Conservation (phyloP, 2,888 invertebrate species). For the Idaea biselata region DNA sequence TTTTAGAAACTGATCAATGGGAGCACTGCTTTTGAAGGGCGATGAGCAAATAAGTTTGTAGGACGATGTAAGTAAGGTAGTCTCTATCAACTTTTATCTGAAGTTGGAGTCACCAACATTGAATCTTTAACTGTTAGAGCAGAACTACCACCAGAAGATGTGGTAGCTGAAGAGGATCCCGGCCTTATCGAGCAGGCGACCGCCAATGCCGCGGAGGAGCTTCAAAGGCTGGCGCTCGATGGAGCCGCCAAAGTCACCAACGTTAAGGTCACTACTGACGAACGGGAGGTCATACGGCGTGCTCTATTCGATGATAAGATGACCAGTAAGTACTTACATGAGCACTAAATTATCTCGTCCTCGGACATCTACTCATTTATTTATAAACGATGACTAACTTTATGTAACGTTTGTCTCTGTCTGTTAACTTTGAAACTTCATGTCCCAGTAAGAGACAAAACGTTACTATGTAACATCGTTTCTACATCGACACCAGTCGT, state of each 20-base stretch:
- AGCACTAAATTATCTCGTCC: background rate
- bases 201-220: conserved; percentile 81
- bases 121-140: conserved; percentile 42
- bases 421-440: too few relatives aligned
- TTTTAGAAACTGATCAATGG: too few relatives aligned
- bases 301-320: conserved; percentile 60
- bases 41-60: too few relatives aligned
- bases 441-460: background rate
- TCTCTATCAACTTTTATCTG: too few relatives aligned
- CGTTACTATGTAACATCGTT: too few relatives aligned
- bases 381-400: background rate
- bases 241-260: conserved; percentile 88
- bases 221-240: conserved; percentile 84
- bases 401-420: too few relatives aligned
- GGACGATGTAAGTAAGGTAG: too few relatives aligned
- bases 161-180: conserved; percentile 68
- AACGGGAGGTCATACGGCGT: conserved; percentile 83
- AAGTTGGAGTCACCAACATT: too few relatives aligned
- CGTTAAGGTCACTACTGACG: conserved; percentile 87
- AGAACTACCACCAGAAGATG: conserved; percentile 63
- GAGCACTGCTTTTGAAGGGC: too few relatives aligned
- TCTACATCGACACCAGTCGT: too few relatives aligned
- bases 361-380: background rate
- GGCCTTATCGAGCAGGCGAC: conserved; percentile 83
- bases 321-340: conserved; percentile 41